Conservation (phyloP, 2,888 invertebrate species). For the Pandemis corylana region DNA sequence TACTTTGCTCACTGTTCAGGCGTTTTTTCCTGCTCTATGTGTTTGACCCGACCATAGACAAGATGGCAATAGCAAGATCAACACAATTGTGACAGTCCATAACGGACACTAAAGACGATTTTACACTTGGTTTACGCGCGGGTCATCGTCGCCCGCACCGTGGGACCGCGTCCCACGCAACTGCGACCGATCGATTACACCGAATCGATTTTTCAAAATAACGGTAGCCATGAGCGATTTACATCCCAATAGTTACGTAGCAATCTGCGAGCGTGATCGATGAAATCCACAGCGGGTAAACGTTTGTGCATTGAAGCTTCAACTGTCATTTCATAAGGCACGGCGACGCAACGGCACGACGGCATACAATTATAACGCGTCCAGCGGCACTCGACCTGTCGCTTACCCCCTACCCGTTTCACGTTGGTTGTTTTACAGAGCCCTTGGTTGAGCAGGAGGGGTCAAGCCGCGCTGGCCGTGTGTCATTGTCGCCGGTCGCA, state of each 20-base stretch:
- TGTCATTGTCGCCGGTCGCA: conserved; percentile 82
- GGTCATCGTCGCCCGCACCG: conserved; percentile 62
- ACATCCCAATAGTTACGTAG: conserved; percentile 80
- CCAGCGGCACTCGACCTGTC: conserved; percentile 61
- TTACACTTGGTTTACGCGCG: conserved; percentile 56
- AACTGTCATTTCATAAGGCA: conserved; percentile 82
- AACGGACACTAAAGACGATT: conserved; percentile 72
- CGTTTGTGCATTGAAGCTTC: conserved; percentile 80
- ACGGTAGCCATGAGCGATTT: conserved; percentile 80
- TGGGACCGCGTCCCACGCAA: conserved; percentile 80
- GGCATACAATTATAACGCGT: conserved; percentile 61
- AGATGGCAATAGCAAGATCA: conserved; percentile 37
- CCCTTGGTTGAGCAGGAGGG: conserved; percentile 52
- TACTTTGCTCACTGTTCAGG: neutral
- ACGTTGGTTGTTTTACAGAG: conserved; percentile 44
- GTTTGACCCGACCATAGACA: neutral
- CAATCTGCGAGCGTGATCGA: conserved; percentile 82
- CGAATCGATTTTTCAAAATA: conserved; percentile 82
- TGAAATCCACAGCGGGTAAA: conserved; percentile 80
- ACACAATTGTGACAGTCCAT: conserved; percentile 56
- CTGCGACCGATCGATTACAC: conserved; percentile 78
- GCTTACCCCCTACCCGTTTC: conserved; percentile 41
- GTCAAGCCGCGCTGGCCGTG: conserved; percentile 59
- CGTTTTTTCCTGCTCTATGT: too few species aligned
- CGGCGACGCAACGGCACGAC: conserved; percentile 69